Evolutionary conservation across 2,113 vertebrate genomes (phyloP).

Genomic region (Zeus faber): DNA sequence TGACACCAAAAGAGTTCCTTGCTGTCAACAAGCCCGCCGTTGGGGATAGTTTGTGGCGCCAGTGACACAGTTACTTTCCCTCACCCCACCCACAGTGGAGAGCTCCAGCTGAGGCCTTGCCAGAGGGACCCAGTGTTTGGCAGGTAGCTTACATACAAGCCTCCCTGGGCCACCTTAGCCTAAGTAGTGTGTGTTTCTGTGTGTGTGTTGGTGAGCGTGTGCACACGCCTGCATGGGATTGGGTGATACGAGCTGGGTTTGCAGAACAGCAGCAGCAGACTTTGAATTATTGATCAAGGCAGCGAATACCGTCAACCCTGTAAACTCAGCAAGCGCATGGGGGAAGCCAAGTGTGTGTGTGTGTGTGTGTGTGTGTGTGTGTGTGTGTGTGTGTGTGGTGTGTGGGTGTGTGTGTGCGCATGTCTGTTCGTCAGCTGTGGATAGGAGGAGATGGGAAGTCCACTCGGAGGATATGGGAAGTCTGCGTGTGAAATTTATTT

Average conservation of each 20-base stretch:
- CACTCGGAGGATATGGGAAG: too few species aligned
- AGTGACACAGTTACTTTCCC: slow-evolving; percentile 13
- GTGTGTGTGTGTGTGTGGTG: slow-evolving; percentile 16
- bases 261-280: slow-evolving; percentile 33
- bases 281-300: slow-evolving; percentile 69
- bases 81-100: slow-evolving; percentile 8
- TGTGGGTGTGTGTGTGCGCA: slow-evolving; percentile 10
- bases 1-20: not conserved
- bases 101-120: slow-evolving; percentile 16
- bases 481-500: too few species aligned
- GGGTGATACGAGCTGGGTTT: slow-evolving; percentile 34
- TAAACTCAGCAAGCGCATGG: slow-evolving; percentile 45
- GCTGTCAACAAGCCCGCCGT: slow-evolving; percentile 4
- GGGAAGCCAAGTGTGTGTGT: too few species aligned
- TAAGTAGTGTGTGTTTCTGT: slow-evolving; percentile 28
- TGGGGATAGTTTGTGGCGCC: slow-evolving; percentile 12
- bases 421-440: slow-evolving; percentile 8
- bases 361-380: not conserved
- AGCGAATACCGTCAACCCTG: slow-evolving; percentile 42
- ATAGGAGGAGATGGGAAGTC: too few species aligned
- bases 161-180: too few species aligned
- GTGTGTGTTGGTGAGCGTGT: slow-evolving; percentile 7
- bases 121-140: slow-evolving; percentile 17
- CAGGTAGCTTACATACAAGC: slow-evolving; percentile 32
- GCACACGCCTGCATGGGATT: not conserved